Evolutionary conservation across 2,797 vertebrate genomes (phyloP).

Genomic region (Megaceryle alcyon): DNA sequence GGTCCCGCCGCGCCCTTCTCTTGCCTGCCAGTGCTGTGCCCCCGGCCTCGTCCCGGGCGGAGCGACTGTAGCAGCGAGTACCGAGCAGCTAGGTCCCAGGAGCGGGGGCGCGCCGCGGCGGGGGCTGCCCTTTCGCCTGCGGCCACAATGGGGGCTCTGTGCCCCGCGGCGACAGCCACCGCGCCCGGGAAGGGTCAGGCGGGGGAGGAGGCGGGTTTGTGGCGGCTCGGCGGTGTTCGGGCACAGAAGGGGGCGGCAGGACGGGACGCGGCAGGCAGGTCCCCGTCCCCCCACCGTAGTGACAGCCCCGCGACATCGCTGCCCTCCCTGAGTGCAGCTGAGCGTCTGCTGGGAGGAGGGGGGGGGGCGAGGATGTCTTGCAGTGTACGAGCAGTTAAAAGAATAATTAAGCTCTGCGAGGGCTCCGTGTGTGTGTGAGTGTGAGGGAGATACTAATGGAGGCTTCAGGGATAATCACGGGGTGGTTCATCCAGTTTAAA

Average conservation of each 20-base stretch:
- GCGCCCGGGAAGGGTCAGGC: not conserved
- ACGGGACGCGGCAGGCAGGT: not conserved
- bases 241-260: not conserved
- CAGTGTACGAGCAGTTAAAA: not conserved
- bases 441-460: not conserved
- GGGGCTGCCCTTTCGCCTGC: not conserved
- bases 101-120: not conserved
- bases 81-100: not conserved
- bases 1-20: not conserved
- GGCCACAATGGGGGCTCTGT: slow-evolving; percentile 5
- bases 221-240: not conserved
- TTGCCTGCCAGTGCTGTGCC: no score
- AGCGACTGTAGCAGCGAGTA: not conserved
- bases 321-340: not conserved
- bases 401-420: not conserved
- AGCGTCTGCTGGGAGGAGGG: not conserved
- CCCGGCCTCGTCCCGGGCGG: not conserved
- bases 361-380: not conserved
- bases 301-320: not conserved
- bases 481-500: slow-evolving; percentile 36
- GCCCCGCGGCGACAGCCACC: not conserved
- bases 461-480: slow-evolving; percentile 3
- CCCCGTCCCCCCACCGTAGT: not conserved
- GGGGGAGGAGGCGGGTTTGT: not conserved
- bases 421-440: not conserved